A percentile compares a stretch with the other conserved stretches of the same genome.
phyloP scores from a whole-genome alignment of 2,888 invertebrate genomes.

The Rosalia funebris region DNA sequence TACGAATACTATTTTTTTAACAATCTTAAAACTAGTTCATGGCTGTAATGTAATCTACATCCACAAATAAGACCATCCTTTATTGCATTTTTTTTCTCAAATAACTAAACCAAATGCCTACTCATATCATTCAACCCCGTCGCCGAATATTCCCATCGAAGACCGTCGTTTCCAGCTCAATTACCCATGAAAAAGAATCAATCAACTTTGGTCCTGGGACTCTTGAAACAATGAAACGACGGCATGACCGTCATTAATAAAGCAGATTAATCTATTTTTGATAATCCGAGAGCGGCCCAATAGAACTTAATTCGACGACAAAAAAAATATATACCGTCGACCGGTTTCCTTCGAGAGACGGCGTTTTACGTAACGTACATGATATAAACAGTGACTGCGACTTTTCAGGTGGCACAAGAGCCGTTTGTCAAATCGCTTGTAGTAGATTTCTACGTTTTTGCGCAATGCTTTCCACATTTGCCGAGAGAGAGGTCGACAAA shows the following conservation, averaged over 20 bases:
- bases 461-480: neutral
- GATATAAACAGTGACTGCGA: neutral
- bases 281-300: neutral
- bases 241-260: neutral
- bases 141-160: neutral
- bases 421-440: neutral
- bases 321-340: neutral
- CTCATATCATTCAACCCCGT: neutral
- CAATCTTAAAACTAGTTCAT: no score
- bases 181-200: neutral
- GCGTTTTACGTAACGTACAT: neutral
- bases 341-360: neutral
- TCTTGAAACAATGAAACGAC: neutral
- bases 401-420: neutral
- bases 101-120: neutral
- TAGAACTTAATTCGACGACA: neutral
- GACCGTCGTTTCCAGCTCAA: neutral
- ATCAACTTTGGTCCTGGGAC: neutral
- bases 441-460: neutral
- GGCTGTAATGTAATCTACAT: no score
- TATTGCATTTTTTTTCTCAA: no score
- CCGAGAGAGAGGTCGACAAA: no score
- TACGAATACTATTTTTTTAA: no score
- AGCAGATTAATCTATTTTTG: neutral
- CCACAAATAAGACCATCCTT: no score